Base-by-base conservation (phyloP, 2,888 invertebrate species). In the Rugalucina vietnamica region DNA sequence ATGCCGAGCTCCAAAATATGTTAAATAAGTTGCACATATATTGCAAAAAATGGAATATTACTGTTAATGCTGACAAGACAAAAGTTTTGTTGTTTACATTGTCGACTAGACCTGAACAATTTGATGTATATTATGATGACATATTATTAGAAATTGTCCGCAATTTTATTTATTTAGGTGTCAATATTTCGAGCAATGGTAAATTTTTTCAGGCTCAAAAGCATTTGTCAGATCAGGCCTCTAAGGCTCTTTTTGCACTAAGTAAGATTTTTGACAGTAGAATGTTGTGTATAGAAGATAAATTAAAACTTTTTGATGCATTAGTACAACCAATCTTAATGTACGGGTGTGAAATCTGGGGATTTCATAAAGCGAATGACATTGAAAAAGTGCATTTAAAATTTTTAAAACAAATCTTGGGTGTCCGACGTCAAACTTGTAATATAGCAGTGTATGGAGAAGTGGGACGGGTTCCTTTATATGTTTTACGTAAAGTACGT, bases 1-100 rank as follows among this genome's bases (percentile, higher is more conserved):
- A 3, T 12, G 36, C 32, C 36, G 70, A 39, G 24, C 21, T 70
- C 8, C 70, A 70, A 37, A 4, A 4, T n/a, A n/a, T 70, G 70
- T 24, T 70, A 34, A 36, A 70, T 36, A n/a, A 39, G 14, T 37
- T 70, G 36, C 29, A 4, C 29, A 24, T n/a, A 10, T 70, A 70
- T 24, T 70, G 70, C 36, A 39, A 70, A n/a, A 70, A 70, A 70
- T 70, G 70, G 70, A 39, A 70, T 70, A 5, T 70, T 8, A 37
- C 36, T 21, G 70, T 70, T n/a, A 70, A 70, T 39, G 24, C 14
- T 24, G 14, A 36, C 24, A 70, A 70, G 21, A 70, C 70, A 4
- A 70, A 70, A 24, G 34, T 70, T 36, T 36, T 70, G 70, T 14
- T 60, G 29, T 60, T 60, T 27, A 60, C 27, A 18, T 27, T 5